Base-by-base conservation (phyloP, 2,113 vertebrate species). In the Clarias gariepinus region DNA sequence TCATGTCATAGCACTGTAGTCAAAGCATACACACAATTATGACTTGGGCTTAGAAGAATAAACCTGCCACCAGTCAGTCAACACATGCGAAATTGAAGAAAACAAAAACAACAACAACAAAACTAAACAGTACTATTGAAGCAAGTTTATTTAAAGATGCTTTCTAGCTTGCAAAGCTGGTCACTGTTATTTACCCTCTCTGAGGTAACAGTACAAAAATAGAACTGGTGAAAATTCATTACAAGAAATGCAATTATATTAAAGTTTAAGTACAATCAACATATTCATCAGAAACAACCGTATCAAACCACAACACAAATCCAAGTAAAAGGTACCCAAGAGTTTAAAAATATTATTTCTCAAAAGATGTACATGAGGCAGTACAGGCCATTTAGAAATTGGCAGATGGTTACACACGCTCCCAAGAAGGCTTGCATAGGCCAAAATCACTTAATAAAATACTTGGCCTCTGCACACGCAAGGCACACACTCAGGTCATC, bases 131-230 rank as follows among this genome's bases (percentile, higher is more conserved):
- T 93, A 89, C 91, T 93, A 93, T 94, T 90, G 92, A 94, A 95
- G 92, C 93, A 92, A 41, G 91, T 95, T 95, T 95, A 95, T 95
- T 95, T 93, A 89, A 94, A 91, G 93, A 94, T 94, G 93, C 93
- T 87, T 82, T 87, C 69, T 77, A 87, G 80, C 47, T 64, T 64
- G 61, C 90, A 92, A 92, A 91, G 91, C 93, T 93, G 84, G 92
- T 93, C 93, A 95, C 93, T 94, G 93, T 93, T 93, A 92, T 76
- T 93, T 91, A 93, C 92, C 92, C 86, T 87, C 90, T 93, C 91
- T 91, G 91, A 93, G 93, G 93, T 57, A 93, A 94, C 94, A 94
- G 93, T 95, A 95, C 94, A 95, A 95, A 95, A 95, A 95, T 95
- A 95, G 93, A 95, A 93, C 94, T 91, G 93, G 93, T 94, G 93